Percentiles rank a stretch among this genome's conserved stretches.
Conservation (phyloP, 2,888 invertebrate species). For the Athalia rosae region DNA sequence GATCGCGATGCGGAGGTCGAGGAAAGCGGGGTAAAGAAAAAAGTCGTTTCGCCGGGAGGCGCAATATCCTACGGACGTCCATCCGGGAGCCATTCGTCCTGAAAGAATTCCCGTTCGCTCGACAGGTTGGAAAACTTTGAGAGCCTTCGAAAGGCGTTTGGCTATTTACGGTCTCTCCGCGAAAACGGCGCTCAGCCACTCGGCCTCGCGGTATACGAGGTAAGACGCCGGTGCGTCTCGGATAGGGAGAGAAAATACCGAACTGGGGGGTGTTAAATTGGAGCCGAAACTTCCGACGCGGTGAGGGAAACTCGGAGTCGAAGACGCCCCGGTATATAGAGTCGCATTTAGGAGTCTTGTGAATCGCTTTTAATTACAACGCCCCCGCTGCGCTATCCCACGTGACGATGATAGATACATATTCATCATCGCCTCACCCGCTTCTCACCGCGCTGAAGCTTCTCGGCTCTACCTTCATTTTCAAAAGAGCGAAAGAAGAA, state of each 20-base stretch:
- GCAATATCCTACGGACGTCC: slow-evolving; percentile 45
- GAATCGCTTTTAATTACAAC: slow-evolving; percentile 36
- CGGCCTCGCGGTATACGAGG: too few species aligned
- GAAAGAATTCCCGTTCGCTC: slow-evolving; percentile 44
- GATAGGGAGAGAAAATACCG: slow-evolving; percentile 4
- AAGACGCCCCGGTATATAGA: slow-evolving; percentile 16
- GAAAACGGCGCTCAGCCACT: background rate
- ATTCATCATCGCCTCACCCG: background rate
- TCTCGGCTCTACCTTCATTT: slow-evolving; percentile 16
- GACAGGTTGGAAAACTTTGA: slow-evolving; percentile 44
- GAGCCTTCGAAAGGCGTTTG: slow-evolving; percentile 42
- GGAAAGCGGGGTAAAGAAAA: slow-evolving; percentile 26
- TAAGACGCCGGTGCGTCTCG: too few species aligned
- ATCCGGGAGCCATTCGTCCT: slow-evolving; percentile 45
- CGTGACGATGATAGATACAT: slow-evolving; percentile 22
- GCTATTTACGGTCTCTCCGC: slow-evolving; percentile 35
- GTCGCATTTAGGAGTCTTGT: slow-evolving; percentile 10
- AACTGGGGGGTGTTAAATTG: background rate
- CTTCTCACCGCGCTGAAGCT: background rate
- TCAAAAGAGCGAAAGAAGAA: slow-evolving; percentile 6
- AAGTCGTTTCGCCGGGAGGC: slow-evolving; percentile 43
- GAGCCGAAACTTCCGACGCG: background rate
- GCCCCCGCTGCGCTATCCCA: background rate
- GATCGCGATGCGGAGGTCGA: slow-evolving; percentile 9
- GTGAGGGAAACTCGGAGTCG: background rate